phyloP scores from a whole-genome alignment of 2,113 vertebrate genomes.

The Pyxicephalus adspersus region DNA sequence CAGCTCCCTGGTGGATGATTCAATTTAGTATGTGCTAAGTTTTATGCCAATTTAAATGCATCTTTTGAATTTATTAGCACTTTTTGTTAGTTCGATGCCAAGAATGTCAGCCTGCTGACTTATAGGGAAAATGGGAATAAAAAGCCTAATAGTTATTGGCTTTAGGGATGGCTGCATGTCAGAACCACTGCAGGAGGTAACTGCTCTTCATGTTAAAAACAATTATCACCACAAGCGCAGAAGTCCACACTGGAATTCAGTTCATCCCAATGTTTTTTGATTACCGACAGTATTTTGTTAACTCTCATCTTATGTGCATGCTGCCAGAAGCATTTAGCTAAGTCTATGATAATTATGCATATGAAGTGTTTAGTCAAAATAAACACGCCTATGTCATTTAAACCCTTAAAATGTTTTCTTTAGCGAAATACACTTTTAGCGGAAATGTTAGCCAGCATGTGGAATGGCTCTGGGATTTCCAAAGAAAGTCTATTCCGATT shows the following conservation, averaged over 20 bases:
- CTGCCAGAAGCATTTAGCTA: slow-evolving; percentile 16
- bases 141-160: neutral
- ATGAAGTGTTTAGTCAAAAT: slow-evolving; percentile 43
- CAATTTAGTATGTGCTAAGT: too few species aligned
- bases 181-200: neutral
- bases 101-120: too few species aligned
- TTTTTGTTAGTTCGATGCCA: too few species aligned
- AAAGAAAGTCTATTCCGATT: slow-evolving; percentile 20
- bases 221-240: neutral
- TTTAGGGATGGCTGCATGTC: neutral
- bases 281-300: neutral
- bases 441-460: slow-evolving; percentile 29
- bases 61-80: too few species aligned
- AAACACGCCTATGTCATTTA: slow-evolving; percentile 18
- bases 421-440: slow-evolving; percentile 12
- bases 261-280: neutral
- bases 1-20: too few species aligned
- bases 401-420: slow-evolving; percentile 8
- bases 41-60: too few species aligned
- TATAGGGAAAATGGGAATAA: too few species aligned
- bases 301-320: neutral
- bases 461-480: slow-evolving; percentile 41
- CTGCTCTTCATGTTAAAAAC: neutral
- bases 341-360: slow-evolving; percentile 29
- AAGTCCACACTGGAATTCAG: neutral